Conservation (phyloP, 1,140 invertebrate genomes). For the Thaumatotibia leucotreta region DNA sequence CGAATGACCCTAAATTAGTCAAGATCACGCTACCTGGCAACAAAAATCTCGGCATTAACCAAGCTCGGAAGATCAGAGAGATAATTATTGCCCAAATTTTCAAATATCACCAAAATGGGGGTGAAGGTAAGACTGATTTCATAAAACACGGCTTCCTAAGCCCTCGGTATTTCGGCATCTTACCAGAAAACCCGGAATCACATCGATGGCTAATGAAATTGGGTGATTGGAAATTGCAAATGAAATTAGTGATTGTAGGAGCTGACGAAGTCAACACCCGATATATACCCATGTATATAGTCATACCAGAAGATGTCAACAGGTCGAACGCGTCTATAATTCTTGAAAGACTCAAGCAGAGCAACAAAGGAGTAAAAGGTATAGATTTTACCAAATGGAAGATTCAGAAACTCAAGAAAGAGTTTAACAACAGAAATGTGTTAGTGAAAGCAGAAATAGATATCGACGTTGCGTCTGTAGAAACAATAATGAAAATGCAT, state of each 20-base stretch:
- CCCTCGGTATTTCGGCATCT: constrained; percentile 47
- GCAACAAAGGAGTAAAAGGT: constrained; percentile 53
- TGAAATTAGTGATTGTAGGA: constrained; percentile 35
- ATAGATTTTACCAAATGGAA: constrained; percentile 59
- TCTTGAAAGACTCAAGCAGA: constrained; percentile 40
- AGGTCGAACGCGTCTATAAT: constrained; percentile 19
- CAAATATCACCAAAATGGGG: constrained; percentile 43
- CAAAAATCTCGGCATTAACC: constrained; percentile 32
- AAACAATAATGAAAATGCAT: constrained; percentile 37
- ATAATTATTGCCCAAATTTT: constrained; percentile 47
- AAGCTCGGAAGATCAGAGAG: constrained; percentile 54
- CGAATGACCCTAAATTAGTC: constrained; percentile 31
- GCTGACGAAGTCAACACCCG: constrained; percentile 33
- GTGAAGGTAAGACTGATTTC: constrained; percentile 47
- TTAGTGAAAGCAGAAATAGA: constrained; percentile 32
- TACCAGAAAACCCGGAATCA: constrained; percentile 54
- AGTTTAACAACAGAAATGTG: not conserved
- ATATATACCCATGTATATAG: constrained; percentile 39
- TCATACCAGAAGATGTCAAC: constrained; percentile 26
- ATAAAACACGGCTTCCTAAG: constrained; percentile 48
- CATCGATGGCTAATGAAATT: constrained; percentile 39
- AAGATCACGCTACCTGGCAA: constrained; percentile 46
- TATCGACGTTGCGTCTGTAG: constrained; percentile 56
- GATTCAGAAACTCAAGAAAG: not conserved
- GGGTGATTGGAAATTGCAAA: constrained; percentile 34